Evolutionary conservation across 2,113 vertebrate genomes (phyloP), one percentile per base, ranked within the genome.

Genomic region (Nyctereutes procyonoides): DNA sequence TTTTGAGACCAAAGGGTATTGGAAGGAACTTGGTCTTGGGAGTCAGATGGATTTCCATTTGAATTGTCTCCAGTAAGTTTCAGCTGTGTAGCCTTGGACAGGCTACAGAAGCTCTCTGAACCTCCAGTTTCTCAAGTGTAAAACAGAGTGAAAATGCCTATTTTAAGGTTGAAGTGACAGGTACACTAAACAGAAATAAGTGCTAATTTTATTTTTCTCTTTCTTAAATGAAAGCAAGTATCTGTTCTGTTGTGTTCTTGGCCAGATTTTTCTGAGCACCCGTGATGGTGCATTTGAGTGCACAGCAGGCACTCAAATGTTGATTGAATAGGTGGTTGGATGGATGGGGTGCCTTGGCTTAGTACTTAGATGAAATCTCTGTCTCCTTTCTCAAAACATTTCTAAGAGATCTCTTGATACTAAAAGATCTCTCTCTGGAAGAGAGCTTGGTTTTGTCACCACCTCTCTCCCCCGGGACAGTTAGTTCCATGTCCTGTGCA

Each of bases 1-100:
- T 96, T 96, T 90, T 92, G 55, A 97, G 56, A 87, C 32, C n/a
- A 85, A 35, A 83, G 32, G 22, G 38, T 43, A 3, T 22, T 89
- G 19, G 26, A 58, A 87, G 20, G 65, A 60, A 76, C 32, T 83
- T 76, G 81, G 24, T 60, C 56, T 63, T 82, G 58, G 35, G 16
- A 60, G 4, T 92, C 67, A 63, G 22, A 76, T 14, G 14, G n/a
- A 76, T 62, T 97, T 79, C 32, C 38, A 26, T 74, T 90, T 73
- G n/a, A 88, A 80, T 93, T 30, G 4, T 79, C 8, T 85, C 32
- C 16, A 48, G 8, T 30, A 48, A 5, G 12, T 92, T 43, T 95
- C 77, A 80, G 56, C 24, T 85, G 1, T 26, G 15, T 76, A 26
- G 35, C 19, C 2, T 89, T 83, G 14, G 3, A 56, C 67, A 97